Base-by-base conservation (phyloP, 2,113 vertebrate genomes). In the Bos javanicus region DNA sequence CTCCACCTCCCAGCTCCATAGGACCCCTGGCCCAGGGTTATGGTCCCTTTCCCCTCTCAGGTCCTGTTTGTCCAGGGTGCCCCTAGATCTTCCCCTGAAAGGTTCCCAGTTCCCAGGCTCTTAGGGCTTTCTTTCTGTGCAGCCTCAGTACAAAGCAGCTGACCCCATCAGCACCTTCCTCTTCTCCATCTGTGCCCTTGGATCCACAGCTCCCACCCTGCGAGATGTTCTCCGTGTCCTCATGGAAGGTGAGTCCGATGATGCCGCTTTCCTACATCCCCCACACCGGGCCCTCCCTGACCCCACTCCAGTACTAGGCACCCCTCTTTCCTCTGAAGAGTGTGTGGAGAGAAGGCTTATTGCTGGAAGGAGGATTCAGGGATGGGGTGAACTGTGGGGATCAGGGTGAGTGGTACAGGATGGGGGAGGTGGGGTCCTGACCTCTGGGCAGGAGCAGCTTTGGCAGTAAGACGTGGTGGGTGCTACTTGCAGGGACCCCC, bases 151-250 rank as follows among this genome's bases (percentile, higher is more conserved):
- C 97, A 99, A 99, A 99, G 99, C 99, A 0, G 99, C 99, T 1
- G 99, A 99, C 95, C 99, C 99, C 78, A 99, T 99, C 98, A 99
- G 99, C 94, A 99, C 99, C 3, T 99, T 99, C 98, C 99, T 99
- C 94, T 99, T 99, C 99, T 99, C 99, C 0, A 93, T 99, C 98
- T 99, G 99, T 0, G 99, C 99, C 91, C 99, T 99, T 0, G 99
- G 99, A 93, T 99, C 99, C 98, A 99, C 99, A 0, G 4, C 99
- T 92, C 99, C 99, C n/a, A 99, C 99, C 96, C 99, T 99, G 97
- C 99, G 99, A 56, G 99, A 99, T 0, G 99, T 99, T 92, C 99
- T 99, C 96, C 99, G 99, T 84, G 99, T 99, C 96, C 99, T 99
- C 95, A 99, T 99, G 99, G 99, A 99, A 99, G 99, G 99, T 99